Percentiles rank a stretch among this genome's conserved stretches.
Conservation (phyloP, 30 jellyfish, hydroid and myxozoan species). For the Hydractinia symbiolongicarpus region DNA sequence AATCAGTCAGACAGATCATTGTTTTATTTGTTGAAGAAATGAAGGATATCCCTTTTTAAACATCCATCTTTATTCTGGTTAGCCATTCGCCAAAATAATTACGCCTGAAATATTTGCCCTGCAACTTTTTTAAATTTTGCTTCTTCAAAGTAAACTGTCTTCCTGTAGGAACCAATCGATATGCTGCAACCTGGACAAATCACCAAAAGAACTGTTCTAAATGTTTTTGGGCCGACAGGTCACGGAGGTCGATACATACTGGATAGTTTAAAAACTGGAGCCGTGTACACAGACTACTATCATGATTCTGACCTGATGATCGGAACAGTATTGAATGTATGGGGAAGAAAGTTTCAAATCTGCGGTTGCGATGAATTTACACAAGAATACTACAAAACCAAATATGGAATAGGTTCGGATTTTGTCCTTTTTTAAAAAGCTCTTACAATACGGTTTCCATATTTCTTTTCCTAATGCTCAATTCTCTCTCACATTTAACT, state of each 20-base stretch:
- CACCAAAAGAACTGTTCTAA: conserved; percentile 89
- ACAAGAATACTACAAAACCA: conserved; percentile 56
- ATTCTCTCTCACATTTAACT: background rate
- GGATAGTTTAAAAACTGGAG: conserved; percentile 95
- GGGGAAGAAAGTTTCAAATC: conserved; percentile 77
- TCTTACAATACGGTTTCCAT: background rate
- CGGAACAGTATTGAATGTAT: conserved; percentile 77
- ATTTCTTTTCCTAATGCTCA: background rate
- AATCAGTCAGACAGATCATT: no score
- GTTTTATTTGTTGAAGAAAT: no score
- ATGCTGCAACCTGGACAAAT: conserved; percentile 82
- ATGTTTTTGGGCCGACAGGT: conserved; percentile 97
- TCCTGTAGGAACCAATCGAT: conserved; percentile 58
- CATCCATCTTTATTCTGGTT: no score
- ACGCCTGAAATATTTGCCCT: no score
- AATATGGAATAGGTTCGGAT: conserved; percentile 67
- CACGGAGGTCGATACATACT: conserved; percentile 96
- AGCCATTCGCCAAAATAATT: no score
- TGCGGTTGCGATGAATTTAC: conserved; percentile 95
- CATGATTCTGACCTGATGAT: conserved; percentile 71
- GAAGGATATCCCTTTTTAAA: no score
- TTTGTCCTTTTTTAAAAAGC: background rate
- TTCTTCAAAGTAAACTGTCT: background rate
- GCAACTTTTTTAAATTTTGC: no score
- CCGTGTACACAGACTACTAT: conserved; percentile 81